A percentile compares a stretch with the other conserved stretches of the same genome.
Evolutionary conservation across 2,797 vertebrate genomes (phyloP).

Genomic region (Chelmon rostratus): DNA sequence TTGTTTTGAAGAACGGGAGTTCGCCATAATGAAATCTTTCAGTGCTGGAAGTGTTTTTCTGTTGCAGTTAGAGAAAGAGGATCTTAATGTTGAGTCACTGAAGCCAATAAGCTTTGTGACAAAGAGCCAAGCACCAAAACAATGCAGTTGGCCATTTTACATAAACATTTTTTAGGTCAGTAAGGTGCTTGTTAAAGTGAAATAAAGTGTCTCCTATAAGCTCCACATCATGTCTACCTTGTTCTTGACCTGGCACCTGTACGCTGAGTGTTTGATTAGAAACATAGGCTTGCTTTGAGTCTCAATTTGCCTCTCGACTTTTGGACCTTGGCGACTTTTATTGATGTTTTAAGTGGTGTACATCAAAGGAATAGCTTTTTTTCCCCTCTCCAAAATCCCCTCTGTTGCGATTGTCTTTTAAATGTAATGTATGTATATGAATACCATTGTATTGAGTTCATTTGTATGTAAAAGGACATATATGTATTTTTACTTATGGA

Average conservation of each 20-base stretch:
- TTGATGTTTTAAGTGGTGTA: conserved; percentile 17
- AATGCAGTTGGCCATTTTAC: not conserved
- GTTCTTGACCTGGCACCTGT: not conserved
- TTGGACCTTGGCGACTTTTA: conserved; percentile 31
- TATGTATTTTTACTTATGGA: conserved; percentile 61
- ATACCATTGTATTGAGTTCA: conserved; percentile 60
- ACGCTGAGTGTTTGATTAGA: conserved; percentile 25
- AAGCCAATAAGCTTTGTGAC: conserved; percentile 6
- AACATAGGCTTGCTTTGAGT: not conserved
- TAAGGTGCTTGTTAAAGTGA: conserved; percentile 1
- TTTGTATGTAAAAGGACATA: conserved; percentile 70
- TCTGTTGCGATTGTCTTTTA: conserved; percentile 30
- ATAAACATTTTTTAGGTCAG: not conserved
- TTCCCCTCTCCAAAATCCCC: not conserved
- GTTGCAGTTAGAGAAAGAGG: conserved; percentile 9
- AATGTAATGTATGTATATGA: conserved; percentile 65
- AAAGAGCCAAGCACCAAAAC: conserved; percentile 48
- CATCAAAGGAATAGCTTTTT: conserved; percentile 19
- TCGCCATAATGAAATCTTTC: conserved; percentile 31
- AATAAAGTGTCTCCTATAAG: not conserved
- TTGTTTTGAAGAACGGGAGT: conserved; percentile 14
- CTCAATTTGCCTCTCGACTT: conserved; percentile 33
- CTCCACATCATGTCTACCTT: not conserved
- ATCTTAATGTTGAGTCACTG: conserved; percentile 19
- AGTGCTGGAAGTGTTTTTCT: conserved; percentile 18